These are phyloP conservation scores for Ypsolopha scabrella DNA, from an alignment of 2,888 invertebrate genomes.

Conservation along the genomic window DNA sequence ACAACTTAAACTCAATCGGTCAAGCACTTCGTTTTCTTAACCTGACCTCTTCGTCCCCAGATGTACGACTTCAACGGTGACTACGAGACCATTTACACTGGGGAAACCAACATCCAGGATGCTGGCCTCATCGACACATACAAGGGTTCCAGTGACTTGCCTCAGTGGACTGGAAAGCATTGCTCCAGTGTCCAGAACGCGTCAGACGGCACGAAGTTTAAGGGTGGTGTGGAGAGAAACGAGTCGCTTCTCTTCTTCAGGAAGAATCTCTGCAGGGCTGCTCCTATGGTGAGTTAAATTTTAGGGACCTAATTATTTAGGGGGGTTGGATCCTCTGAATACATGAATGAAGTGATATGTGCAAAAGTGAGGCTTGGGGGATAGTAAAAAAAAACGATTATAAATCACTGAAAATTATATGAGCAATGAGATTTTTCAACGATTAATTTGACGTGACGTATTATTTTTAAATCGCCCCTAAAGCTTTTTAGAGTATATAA, in stretches of 20 bases:
- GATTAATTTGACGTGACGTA: no score
- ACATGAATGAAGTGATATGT: no score
- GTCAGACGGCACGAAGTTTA: slow-evolving; percentile 90
- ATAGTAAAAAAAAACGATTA: no score
- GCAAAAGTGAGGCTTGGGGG: no score
- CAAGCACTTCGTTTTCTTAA: no score
- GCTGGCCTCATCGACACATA: slow-evolving; percentile 84
- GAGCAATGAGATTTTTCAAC: no score
- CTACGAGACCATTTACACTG: slow-evolving; percentile 83
- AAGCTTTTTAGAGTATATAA: no score
- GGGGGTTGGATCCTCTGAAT: no score
- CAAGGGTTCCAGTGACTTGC: slow-evolving; percentile 76
- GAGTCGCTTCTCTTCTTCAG: slow-evolving; percentile 82
- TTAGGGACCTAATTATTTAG: background rate
- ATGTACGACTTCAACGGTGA: slow-evolving; percentile 90
- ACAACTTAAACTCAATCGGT: no score
- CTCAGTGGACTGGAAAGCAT: slow-evolving; percentile 81
- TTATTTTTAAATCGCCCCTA: no score
- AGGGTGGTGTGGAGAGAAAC: slow-evolving; percentile 75
- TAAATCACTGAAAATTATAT: no score
- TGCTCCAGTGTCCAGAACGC: slow-evolving; percentile 83
- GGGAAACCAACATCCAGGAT: slow-evolving; percentile 69
- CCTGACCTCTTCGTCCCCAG: slow-evolving; percentile 39
- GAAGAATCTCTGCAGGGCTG: slow-evolving; percentile 88
- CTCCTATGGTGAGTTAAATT: slow-evolving; percentile 76